Percentiles rank a stretch among this genome's conserved stretches.
These are phyloP conservation scores for Rhamnusium bicolor DNA, from an alignment of 2,888 invertebrate genomes.

Conservation along the genomic window DNA sequence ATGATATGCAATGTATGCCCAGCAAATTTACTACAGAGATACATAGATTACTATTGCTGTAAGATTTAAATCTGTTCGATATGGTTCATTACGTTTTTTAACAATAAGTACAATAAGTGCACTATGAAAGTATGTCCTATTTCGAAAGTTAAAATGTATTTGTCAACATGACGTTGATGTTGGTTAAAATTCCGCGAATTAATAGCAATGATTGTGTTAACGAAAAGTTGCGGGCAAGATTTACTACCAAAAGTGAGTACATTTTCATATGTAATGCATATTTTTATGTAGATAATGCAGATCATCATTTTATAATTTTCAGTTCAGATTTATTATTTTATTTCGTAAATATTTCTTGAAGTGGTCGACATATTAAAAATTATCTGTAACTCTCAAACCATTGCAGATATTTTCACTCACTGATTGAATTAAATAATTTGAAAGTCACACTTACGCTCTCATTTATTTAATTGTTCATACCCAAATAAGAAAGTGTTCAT, in stretches of 20 bases:
- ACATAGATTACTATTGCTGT: background rate
- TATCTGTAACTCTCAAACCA: too few relatives aligned
- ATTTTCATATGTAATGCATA: too few relatives aligned
- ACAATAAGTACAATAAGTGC: background rate
- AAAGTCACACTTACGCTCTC: too few relatives aligned
- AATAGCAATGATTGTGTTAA: slow-evolving; percentile 33
- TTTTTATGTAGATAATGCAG: too few relatives aligned
- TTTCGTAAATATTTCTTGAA: too few relatives aligned
- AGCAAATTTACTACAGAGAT: background rate
- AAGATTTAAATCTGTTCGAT: background rate
- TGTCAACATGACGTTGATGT: slow-evolving; percentile 48
- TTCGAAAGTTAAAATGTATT: slow-evolving; percentile 2
- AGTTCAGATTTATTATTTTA: too few relatives aligned
- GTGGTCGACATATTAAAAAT: too few relatives aligned
- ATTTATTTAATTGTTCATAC: background rate
- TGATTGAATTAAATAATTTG: too few relatives aligned
- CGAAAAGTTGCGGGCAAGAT: slow-evolving; percentile 16
- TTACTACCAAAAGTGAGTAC: slow-evolving; percentile 43
- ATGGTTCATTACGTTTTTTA: background rate
- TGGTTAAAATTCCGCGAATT: slow-evolving; percentile 38
- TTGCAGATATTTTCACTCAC: too few relatives aligned
- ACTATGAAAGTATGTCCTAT: background rate
- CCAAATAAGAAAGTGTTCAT: slow-evolving; percentile 1
- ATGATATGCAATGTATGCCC: background rate
- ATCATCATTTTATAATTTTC: too few relatives aligned